Evolutionary conservation across 2,888 invertebrate genomes (phyloP), one percentile per base, ranked within the genome.

Genomic region (Eristalis tenax): DNA sequence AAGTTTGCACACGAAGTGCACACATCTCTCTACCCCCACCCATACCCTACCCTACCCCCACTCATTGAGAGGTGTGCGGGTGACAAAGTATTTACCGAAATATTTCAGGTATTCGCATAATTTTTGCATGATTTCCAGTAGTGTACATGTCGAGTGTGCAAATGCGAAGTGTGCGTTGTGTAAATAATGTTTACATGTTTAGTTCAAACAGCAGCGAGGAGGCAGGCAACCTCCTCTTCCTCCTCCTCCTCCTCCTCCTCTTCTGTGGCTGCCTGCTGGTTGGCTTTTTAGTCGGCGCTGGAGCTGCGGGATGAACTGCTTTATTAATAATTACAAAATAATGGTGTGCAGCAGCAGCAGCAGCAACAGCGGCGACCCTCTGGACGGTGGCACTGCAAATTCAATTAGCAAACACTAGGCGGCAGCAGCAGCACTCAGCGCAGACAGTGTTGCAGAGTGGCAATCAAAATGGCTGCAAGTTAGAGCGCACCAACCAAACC

Each of bases 291-390:
- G 65, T 75, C 50, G 59, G 69, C 74, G 75, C 69, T 4, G 4
- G 28, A 32, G 32, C 32, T 32, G 32, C 32, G 38, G 59, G 68
- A 83, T 78, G 57, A 70, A 80, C 75, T 80, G 75, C 75, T 80
- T 75, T 80, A 84, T 84, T 84, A 75, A 84, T 84, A 84, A 81
- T 71, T 75, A 68, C 76, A 84, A 71, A 76, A 65, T 73, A 73
- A 73, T 79, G 79, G 59, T 76, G 56, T 26, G n/a, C n/a, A 38
- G 22, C 18, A 13, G 5, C 28, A 28, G 28, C 28, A 28, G 28
- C 28, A 28, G 28, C 28, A 28, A 4, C 28, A 28, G 28, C 28
- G 28, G 4, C 32, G 6, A 32, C 40, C 28, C 23, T 8, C 50
- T 10, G 57, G 35, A 65, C 38, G 43, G 56, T 32, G 69, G 28